Conservation (phyloP, 2,113 vertebrate genomes). For the Cyanoderma ruficeps region DNA sequence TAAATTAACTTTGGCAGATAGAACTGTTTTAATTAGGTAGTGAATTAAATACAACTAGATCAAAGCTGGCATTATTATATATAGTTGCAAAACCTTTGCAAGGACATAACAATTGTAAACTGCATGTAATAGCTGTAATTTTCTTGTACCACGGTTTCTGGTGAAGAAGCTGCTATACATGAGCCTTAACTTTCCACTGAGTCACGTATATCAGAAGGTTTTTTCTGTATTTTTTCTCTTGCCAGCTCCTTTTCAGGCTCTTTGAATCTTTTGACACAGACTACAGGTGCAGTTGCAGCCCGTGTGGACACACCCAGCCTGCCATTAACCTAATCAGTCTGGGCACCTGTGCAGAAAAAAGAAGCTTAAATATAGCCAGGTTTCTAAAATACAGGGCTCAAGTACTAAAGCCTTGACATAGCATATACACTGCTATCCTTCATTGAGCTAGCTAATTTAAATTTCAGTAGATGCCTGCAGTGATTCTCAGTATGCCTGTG, state of each 20-base stretch:
- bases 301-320: background rate
- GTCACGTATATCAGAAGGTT: background rate
- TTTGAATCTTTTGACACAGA: background rate
- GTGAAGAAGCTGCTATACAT: background rate
- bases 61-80: background rate
- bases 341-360: background rate
- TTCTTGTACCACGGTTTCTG: background rate
- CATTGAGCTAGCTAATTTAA: background rate
- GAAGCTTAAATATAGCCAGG: background rate
- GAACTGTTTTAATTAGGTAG: background rate
- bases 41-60: slow-evolving; percentile 1
- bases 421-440: background rate
- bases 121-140: background rate
- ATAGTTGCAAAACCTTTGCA: slow-evolving; percentile 6
- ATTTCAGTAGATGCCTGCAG: background rate
- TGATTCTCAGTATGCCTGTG: background rate
- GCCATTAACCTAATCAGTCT: background rate
- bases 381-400: background rate
- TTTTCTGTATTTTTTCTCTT: background rate
- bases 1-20: slow-evolving; percentile 29
- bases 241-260: background rate
- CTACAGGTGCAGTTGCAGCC: background rate
- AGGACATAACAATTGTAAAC: background rate
- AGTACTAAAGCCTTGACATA: background rate
- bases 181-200: background rate